Base-by-base conservation (phyloP, 1,140 invertebrate species). In the Spodoptera litura region DNA sequence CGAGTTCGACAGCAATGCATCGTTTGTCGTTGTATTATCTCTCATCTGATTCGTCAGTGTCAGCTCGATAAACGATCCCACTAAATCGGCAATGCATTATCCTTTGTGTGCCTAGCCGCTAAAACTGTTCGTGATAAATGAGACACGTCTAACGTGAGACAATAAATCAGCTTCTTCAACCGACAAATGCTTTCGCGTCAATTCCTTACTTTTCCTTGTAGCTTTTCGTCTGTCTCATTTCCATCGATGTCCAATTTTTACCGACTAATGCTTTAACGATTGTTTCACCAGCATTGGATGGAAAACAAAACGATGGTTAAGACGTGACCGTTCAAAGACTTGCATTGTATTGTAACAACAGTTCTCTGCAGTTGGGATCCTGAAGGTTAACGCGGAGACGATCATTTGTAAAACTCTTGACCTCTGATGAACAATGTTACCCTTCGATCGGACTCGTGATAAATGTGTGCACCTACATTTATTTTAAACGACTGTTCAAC, bases 51-150 rank as follows among this genome's bases (percentile, higher is more conserved):
- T 80, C 81, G 78, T 87, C 85, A 87, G 79, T 85, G 87, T 87
- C 85, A 76, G 81, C 71, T 75, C 82, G 83, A 85, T 87, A 85
- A 85, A 86, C 80, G 84, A 81, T 87, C 74, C 78, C 76, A 80
- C 81, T 71, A 85, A 87, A 86, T 84, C 84, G 77, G 78, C 78
- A 85, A 82, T 80, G 76, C 83, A 87, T 86, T 87, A 89, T 83
- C 85, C 80, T 88, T 88, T 88, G 81, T 88, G 78, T 87, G 64
- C 77, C 79, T 70, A 80, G 78, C 78, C 80, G 80, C 81, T 88
- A 86, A 87, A 89, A 86, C 82, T 83, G 52, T 78, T 85, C 76
- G 80, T 89, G 87, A 90, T 89, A 89, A 90, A 90, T 85, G 85
- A 89, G 83, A 81, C 81, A 79, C 81, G 77, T 87, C 85, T 83